Conservation (phyloP, 2,888 invertebrate species). For the Himalopsyche anomala region DNA sequence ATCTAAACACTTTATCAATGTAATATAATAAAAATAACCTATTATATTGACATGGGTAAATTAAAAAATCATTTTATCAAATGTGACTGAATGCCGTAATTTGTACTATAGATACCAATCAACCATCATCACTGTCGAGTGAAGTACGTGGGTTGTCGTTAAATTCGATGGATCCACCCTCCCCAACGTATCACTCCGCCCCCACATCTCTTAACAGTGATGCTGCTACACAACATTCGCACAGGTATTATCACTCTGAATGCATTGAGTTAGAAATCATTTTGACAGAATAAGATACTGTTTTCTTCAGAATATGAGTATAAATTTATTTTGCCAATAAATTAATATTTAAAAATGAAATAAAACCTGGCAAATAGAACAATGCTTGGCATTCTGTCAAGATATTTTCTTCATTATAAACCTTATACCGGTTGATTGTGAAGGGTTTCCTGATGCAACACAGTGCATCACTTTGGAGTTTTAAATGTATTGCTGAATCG, state of each 20-base stretch:
- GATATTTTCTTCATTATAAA: too few species aligned
- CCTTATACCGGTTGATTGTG: too few species aligned
- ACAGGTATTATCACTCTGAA: slow-evolving; percentile 57
- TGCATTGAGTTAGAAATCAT: not conserved
- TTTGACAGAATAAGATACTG: not conserved
- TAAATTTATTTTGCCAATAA: too few species aligned
- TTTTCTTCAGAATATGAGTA: not conserved
- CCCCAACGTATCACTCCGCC: slow-evolving; percentile 64
- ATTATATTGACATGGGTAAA: not conserved
- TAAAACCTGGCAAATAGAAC: too few species aligned
- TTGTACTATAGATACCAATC: slow-evolving; percentile 51
- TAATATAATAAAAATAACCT: too few species aligned
- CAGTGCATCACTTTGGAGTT: too few species aligned
- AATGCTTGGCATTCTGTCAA: too few species aligned
- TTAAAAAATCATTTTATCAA: not conserved
- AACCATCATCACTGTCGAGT: slow-evolving; percentile 54
- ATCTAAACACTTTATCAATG: too few species aligned
- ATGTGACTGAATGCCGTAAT: not conserved
- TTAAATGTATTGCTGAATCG: too few species aligned
- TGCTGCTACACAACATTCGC: slow-evolving; percentile 59
- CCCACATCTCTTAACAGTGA: slow-evolving; percentile 64
- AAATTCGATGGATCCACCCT: slow-evolving; percentile 59
- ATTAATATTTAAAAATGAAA: too few species aligned
- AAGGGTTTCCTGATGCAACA: too few species aligned
- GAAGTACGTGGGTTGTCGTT: slow-evolving; percentile 61